These are phyloP conservation scores for Onychomys torridus DNA, from an alignment of 2,797 vertebrate species.

Conservation along the genomic window DNA sequence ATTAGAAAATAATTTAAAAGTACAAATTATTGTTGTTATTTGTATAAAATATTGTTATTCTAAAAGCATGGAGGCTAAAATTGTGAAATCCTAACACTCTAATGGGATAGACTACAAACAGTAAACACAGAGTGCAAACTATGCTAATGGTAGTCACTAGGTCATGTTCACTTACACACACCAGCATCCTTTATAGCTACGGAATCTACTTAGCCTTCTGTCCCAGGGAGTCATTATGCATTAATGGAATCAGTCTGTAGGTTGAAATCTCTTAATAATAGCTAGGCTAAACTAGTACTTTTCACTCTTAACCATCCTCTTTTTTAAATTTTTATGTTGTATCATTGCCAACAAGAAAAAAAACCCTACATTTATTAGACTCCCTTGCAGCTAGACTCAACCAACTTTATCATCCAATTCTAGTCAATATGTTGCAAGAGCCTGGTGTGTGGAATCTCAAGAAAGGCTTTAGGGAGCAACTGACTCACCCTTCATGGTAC, in stretches of 20 bases:
- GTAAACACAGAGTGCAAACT: neutral
- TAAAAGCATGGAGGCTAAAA: neutral
- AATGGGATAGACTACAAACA: neutral
- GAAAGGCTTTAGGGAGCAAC: neutral
- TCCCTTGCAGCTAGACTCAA: neutral
- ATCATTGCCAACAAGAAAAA: neutral
- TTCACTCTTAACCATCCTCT: neutral
- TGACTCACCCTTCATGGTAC: neutral
- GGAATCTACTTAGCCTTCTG: neutral
- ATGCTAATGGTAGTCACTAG: neutral
- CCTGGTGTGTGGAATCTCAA: neutral
- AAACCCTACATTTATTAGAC: neutral
- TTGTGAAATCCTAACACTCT: neutral
- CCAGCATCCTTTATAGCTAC: neutral
- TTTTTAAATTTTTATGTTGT: neutral
- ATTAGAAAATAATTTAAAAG: conserved; percentile 43
- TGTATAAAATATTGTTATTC: neutral
- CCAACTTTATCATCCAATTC: neutral
- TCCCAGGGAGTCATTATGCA: neutral
- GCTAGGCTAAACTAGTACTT: neutral
- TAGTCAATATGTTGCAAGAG: neutral
- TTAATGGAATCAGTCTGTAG: neutral
- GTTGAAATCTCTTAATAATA: neutral
- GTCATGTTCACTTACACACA: too few species aligned
- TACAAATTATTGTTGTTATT: neutral